phyloP scores from a whole-genome alignment of 2,113 vertebrate genomes.

The Amphilophus citrinellus region DNA sequence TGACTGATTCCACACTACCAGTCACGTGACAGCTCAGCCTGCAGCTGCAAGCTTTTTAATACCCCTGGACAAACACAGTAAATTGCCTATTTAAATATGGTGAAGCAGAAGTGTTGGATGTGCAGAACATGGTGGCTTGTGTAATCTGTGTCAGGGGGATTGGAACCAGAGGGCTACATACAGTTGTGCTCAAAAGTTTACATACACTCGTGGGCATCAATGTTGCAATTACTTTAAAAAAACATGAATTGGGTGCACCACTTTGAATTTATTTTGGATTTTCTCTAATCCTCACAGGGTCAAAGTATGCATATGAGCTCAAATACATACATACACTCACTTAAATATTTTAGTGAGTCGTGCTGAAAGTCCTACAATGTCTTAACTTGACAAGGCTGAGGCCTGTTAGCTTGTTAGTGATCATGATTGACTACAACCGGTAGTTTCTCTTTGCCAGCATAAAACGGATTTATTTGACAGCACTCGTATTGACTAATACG shows the following conservation, averaged over 20 bases:
- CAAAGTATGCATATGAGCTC: fast-evolving
- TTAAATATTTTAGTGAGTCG: background rate
- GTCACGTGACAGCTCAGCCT: conserved; percentile 23
- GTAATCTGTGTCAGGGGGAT: background rate
- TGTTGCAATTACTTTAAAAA: background rate
- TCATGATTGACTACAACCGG: too few relatives aligned
- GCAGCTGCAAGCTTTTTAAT: conserved; percentile 17
- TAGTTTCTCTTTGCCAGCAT: conserved; percentile 4
- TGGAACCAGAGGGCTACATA: background rate
- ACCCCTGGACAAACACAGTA: conserved; percentile 37
- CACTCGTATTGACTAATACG: background rate
- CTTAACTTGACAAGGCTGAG: background rate
- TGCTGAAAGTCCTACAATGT: background rate
- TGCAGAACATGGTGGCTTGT: conserved; percentile 7
- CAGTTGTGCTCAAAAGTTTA: background rate
- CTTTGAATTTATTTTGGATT: background rate
- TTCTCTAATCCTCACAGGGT: too few relatives aligned
- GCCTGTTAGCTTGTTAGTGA: fast-evolving
- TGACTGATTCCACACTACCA: conserved; percentile 29
- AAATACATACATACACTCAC: background rate
- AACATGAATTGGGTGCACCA: fast-evolving
- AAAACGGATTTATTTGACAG: background rate
- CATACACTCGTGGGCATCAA: too few relatives aligned
- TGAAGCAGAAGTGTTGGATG: conserved; percentile 29
- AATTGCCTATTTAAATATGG: conserved; percentile 40